These are phyloP conservation scores for Champsocephalus esox DNA, from an alignment of 2,797 vertebrate genomes.

Conservation along the genomic window DNA sequence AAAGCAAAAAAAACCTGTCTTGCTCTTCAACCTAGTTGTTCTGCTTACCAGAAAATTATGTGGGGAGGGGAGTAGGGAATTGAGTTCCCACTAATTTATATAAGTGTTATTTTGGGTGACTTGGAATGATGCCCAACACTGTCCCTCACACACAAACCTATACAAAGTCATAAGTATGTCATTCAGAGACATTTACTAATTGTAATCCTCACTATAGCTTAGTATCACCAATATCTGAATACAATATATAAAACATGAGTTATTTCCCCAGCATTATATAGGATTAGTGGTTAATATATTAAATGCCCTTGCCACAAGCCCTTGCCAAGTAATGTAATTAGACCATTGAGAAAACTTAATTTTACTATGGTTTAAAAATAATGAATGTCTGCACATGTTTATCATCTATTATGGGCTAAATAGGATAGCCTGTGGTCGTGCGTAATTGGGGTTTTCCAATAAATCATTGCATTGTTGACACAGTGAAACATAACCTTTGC, in stretches of 20 bases:
- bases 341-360: neutral
- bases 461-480: slow-evolving; percentile 26
- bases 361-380: neutral
- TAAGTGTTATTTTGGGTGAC: slow-evolving; percentile 48
- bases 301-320: neutral
- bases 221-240: neutral
- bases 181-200: neutral
- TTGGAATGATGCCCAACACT: slow-evolving; percentile 27
- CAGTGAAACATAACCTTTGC: neutral
- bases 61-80: slow-evolving; percentile 20
- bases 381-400: neutral
- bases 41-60: slow-evolving; percentile 35
- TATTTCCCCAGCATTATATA: neutral
- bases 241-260: neutral
- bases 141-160: neutral
- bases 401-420: slow-evolving; percentile 1
- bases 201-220: neutral
- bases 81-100: slow-evolving; percentile 28
- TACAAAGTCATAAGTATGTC: neutral
- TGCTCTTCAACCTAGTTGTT: slow-evolving; percentile 21
- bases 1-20: neutral
- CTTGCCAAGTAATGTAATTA: neutral
- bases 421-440: neutral
- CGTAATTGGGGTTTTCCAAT: neutral
- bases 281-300: neutral